Percentiles rank a stretch among this genome's conserved stretches.
Conservation (phyloP, 2,113 vertebrate genomes). For the Osmerus mordax region DNA sequence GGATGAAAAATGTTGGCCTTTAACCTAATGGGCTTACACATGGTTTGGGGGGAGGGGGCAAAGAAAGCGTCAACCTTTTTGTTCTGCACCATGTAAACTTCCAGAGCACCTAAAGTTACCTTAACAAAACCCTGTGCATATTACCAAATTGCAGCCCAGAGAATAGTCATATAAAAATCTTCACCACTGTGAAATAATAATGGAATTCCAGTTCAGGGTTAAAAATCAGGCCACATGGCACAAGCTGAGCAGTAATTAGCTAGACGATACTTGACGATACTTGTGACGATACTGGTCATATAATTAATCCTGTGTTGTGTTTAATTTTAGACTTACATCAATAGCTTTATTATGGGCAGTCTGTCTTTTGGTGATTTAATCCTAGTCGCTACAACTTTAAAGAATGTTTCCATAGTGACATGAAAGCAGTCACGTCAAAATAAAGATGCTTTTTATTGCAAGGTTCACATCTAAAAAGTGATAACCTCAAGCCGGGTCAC, state of each 20-base stretch:
- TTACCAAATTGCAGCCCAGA: neutral
- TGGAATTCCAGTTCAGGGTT: neutral
- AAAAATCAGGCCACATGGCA: no score
- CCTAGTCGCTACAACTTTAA: constrained; percentile 1
- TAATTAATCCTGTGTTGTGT: neutral
- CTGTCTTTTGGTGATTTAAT: constrained; percentile 11
- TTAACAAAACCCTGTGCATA: neutral
- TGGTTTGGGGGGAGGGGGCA: neutral
- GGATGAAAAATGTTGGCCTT: neutral
- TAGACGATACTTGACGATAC: neutral
- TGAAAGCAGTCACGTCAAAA: constrained; percentile 55
- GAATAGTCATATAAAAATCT: neutral
- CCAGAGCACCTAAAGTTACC: neutral
- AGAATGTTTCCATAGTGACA: constrained; percentile 8
- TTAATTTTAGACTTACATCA: constrained; percentile 10
- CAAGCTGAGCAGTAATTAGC: neutral
- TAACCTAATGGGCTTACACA: neutral
- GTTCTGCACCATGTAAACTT: neutral
- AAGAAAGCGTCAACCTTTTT: neutral
- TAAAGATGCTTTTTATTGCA: constrained; percentile 69
- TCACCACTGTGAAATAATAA: neutral
- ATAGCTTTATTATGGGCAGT: constrained; percentile 18
- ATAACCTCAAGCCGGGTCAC: constrained; percentile 16
- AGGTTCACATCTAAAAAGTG: constrained; percentile 44
- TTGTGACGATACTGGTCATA: neutral